Base-by-base conservation (phyloP, 2,888 invertebrate genomes). In the Mythimna impura region DNA sequence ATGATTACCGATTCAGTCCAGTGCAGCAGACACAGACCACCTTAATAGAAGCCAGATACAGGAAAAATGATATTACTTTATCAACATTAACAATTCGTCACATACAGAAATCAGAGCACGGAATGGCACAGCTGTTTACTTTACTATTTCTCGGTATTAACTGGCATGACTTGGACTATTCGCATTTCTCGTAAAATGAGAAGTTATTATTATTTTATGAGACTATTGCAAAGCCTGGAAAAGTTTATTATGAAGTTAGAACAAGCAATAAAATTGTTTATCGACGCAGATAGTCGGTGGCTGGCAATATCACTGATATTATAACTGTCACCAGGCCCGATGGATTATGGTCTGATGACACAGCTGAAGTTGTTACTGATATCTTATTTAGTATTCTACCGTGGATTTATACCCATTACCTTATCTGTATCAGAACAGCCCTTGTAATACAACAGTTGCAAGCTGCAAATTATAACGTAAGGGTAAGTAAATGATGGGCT, bases 41-140 rank as follows among this genome's bases (percentile, higher is more conserved):
- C 57, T 78, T 63, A 66, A 68, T 80, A 71, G 47, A 66, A 66
- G 66, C 73, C 77, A 79, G 77, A 86, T 72, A 63, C 64, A 69
- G 68, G 77, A 76, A 86, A 83, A 84, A 74, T 76, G 43, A 83
- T 83, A 84, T 77, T 73, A 70, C 47, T 64, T 71, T 86, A 85
- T 86, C 77, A 68, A 67, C 64, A 81, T 76, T 77, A 64, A 22
- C 61, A 36, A 77, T 77, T 71, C 57, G 77, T 76, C 73, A 81
- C 73, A 72, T n/a, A 71, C 57, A 73, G 81, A 70, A 77, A 82
- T 66, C 76, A 67, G 83, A 83, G 73, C 52, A 55, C 67, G 82
- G 65, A 55, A 36, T 65, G 47, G 64, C 30, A 65, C 61, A 58
- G 63, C 73, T 76, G 77, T 83, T 82, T 76, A 71, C 63, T 77